Evolutionary conservation across 1,140 invertebrate species (phyloP), one percentile per base, ranked within the genome.

Genomic region (Eumeta japonica): DNA sequence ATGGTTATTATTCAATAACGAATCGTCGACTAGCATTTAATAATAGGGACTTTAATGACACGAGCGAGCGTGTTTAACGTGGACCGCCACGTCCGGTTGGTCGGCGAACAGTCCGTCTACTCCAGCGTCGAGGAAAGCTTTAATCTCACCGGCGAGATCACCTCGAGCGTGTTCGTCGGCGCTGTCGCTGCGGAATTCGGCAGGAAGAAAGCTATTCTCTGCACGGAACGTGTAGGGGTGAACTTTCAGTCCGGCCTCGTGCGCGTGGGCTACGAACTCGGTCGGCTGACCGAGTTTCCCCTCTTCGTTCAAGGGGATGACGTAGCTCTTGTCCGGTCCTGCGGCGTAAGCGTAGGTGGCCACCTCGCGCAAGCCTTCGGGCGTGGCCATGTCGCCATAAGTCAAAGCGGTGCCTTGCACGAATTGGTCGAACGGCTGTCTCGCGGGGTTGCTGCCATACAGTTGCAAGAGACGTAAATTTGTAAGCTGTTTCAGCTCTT

Each of bases 191-290:
- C 44, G 50, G 40, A 53, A 71, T 39, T 68, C 58, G 27, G 19
- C 34, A 3, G 68, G 60, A 11, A 73, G 37, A 36, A 57, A 73
- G 3, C 36, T 11, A 41, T 71, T 73, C 43, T 73, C 68, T 4
- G 68, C 55, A 2, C 63, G 56, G 37, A 73, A 71, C 3, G 66
- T 71, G 36, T 68, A 71, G 0, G 64, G 61, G 42, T 71, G 62
- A 4, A 73, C 66, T 39, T 62, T 55, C 15, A 73, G 47, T 1
- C 64, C 62, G 4, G 48, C 57, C 10, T 37, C 46, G 35, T 73
- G 68, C 1, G 68, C 66, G 24, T 73, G 58, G 2, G 36, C 19
- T 5, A 73, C 66, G 41, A 71, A 71, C 24, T 13, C 52, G 2
- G 68, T 71, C 0, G 48, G 45, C 10, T 37, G 31, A 13, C 55